phyloP scores from a whole-genome alignment of 1,140 invertebrate genomes.

The Drosophila bifasciata region DNA sequence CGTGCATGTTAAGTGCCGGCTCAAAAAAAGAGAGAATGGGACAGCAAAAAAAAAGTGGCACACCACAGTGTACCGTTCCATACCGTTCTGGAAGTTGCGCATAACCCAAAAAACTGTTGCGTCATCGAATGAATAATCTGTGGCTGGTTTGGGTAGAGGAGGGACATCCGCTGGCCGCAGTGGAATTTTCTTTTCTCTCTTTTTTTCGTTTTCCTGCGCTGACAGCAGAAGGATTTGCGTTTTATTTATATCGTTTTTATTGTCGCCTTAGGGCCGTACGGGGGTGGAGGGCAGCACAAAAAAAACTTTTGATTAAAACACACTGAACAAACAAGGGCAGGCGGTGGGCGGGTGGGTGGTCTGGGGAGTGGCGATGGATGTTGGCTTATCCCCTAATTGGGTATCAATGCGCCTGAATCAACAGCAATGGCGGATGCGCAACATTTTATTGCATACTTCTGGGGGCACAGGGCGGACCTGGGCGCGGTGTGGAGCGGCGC shows the following conservation, averaged over 20 bases:
- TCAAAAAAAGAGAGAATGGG: slow-evolving; percentile 25
- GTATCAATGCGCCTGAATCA: slow-evolving; percentile 80
- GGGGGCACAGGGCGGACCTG: slow-evolving; percentile 15
- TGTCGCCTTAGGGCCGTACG: slow-evolving; percentile 52
- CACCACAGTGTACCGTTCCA: no score
- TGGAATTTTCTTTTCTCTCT: slow-evolving; percentile 8
- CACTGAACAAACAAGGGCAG: slow-evolving; percentile 57
- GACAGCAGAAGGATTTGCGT: slow-evolving; percentile 73
- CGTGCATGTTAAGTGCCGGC: slow-evolving; percentile 64
- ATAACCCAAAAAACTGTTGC: slow-evolving; percentile 42
- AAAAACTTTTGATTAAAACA: slow-evolving; percentile 76
- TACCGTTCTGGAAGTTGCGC: background rate
- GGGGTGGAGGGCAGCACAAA: background rate
- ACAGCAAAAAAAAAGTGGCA: background rate
- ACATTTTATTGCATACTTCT: slow-evolving; percentile 79
- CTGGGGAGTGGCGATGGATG: slow-evolving; percentile 36
- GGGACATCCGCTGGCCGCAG: no score
- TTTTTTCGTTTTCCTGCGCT: slow-evolving; percentile 35
- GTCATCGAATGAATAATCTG: slow-evolving; percentile 60
- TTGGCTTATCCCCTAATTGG: slow-evolving; percentile 78
- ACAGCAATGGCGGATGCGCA: slow-evolving; percentile 64
- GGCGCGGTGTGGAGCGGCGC: background rate
- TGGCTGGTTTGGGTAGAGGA: background rate
- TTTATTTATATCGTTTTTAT: slow-evolving; percentile 77
- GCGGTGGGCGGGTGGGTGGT: background rate